Conservation (phyloP, 2,888 invertebrate genomes). For the Eupithecia exiguata region DNA sequence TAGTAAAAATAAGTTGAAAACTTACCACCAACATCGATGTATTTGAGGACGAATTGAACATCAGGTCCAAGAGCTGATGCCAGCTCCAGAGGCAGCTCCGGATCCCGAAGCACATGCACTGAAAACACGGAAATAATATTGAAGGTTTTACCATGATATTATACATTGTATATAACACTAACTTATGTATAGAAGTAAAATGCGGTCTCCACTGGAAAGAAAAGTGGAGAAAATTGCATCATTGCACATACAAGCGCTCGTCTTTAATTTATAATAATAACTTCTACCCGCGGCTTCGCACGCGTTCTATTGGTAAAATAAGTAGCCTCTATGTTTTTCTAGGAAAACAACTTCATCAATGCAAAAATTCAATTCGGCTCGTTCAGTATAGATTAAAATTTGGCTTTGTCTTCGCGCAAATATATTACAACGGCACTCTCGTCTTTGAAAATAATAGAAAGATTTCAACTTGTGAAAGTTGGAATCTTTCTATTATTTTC, state of each 20-base stretch:
- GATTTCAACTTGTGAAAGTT: no score
- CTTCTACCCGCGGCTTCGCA: not conserved
- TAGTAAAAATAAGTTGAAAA: constrained; percentile 15
- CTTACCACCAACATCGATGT: constrained; percentile 74
- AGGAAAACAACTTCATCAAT: not conserved
- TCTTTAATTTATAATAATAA: no score
- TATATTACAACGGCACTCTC: not conserved
- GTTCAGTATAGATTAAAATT: not conserved
- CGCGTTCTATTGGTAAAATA: not conserved
- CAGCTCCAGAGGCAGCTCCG: constrained; percentile 85
- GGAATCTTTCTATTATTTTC: no score
- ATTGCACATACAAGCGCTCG: no score
- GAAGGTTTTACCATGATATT: not conserved
- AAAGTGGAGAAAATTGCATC: no score
- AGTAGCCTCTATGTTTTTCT: not conserved
- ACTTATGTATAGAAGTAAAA: no score
- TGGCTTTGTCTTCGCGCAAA: not conserved
- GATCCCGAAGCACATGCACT: constrained; percentile 85
- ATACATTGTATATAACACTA: no score
- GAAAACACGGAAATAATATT: constrained; percentile 53
- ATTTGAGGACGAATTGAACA: constrained; percentile 85
- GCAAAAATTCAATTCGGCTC: not conserved
- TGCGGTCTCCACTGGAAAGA: no score
- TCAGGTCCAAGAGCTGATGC: constrained; percentile 84
- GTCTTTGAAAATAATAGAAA: not conserved